Evolutionary conservation across 2,888 invertebrate species (phyloP).

Genomic region (Rhagonycha fulva): DNA sequence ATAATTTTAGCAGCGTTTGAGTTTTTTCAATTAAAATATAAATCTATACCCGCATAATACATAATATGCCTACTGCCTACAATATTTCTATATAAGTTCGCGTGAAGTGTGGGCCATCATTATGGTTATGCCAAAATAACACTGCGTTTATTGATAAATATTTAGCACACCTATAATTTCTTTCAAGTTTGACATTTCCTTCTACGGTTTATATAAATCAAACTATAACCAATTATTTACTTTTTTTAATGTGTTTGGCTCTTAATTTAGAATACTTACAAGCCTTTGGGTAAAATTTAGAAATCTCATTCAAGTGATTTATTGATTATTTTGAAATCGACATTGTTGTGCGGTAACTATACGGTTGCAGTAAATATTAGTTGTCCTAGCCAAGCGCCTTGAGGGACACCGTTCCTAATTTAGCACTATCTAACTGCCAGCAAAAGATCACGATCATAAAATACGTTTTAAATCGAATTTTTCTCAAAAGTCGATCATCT

Average conservation of each 20-base stretch:
- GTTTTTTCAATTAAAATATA: not conserved
- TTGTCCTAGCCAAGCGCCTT: not conserved
- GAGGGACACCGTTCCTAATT: not conserved
- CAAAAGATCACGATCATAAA: not conserved
- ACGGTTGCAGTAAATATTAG: not conserved
- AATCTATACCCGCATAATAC: not conserved
- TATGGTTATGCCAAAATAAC: conserved; percentile 13
- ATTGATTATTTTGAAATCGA: not conserved
- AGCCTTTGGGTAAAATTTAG: not conserved
- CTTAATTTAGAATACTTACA: not conserved
- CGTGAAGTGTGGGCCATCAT: not conserved
- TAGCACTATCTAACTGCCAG: not conserved
- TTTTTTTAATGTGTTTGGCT: not conserved
- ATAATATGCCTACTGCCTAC: conserved; percentile 26
- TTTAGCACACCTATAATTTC: conserved; percentile 32
- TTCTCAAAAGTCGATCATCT: not conserved
- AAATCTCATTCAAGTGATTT: not conserved
- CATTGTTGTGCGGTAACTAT: not conserved
- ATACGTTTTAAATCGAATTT: not conserved
- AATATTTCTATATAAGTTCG: conserved; percentile 6
- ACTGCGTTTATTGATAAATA: conserved; percentile 16
- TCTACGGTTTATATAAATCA: conserved; percentile 28
- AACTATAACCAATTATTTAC: conserved; percentile 17
- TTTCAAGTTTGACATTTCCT: conserved; percentile 29
- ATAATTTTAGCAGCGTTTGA: not conserved